Percentiles rank a stretch among this genome's conserved stretches.
These are phyloP conservation scores for Tuta absoluta DNA, from an alignment of 2,888 invertebrate genomes.

Conservation along the genomic window DNA sequence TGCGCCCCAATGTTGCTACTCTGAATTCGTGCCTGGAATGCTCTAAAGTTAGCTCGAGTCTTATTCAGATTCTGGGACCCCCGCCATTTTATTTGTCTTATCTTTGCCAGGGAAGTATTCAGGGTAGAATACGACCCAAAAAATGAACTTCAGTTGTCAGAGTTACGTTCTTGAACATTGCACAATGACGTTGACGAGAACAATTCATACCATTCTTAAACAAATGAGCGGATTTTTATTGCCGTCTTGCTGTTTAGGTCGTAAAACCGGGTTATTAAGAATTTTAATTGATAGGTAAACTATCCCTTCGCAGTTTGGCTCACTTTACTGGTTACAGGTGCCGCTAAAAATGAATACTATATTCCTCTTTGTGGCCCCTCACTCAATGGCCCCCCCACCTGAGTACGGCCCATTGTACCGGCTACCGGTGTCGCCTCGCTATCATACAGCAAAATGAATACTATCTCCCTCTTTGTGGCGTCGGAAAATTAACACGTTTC, in stretches of 20 bases:
- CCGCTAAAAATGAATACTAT: not conserved
- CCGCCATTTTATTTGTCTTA: not conserved
- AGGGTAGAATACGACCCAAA: not conserved
- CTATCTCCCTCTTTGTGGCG: constrained; percentile 27
- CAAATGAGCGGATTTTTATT: too few species aligned
- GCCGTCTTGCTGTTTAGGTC: too few species aligned
- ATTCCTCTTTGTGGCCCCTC: not conserved
- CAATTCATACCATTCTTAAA: too few species aligned
- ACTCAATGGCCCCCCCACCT: not conserved
- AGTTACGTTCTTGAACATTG: too few species aligned
- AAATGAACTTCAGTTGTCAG: too few species aligned
- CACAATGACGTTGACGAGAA: too few species aligned
- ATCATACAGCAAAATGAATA: constrained; percentile 11
- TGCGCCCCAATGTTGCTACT: not conserved
- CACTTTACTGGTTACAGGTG: not conserved
- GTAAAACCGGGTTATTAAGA: too few species aligned
- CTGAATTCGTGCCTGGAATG: too few species aligned
- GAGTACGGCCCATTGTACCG: not conserved
- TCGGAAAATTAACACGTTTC: constrained; percentile 27
- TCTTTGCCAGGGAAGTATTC: not conserved
- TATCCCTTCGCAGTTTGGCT: not conserved
- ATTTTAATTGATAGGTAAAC: too few species aligned
- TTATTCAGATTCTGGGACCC: too few species aligned
- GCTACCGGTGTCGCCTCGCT: not conserved
- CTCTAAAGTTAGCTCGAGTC: too few species aligned